Base-by-base conservation (phyloP, 2,113 vertebrate species). In the Salvelinus alpinus region DNA sequence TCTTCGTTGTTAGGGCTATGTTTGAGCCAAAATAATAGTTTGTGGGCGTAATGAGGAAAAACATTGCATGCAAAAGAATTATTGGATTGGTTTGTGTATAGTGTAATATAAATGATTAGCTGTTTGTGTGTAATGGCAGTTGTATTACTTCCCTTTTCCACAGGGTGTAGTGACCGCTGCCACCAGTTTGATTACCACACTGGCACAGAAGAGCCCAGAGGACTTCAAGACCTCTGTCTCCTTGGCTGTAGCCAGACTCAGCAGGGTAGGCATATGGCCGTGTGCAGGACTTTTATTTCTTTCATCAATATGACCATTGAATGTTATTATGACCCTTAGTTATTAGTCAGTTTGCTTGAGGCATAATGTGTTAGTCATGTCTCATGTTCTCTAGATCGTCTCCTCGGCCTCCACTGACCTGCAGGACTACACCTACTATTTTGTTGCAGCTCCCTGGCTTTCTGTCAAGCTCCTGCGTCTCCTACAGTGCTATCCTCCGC, bases 221-320 rank as follows among this genome's bases (percentile, higher is more conserved):
- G 96, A 97, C 91, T 97, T 97, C 76, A 97, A 97, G 92, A 96
- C 95, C 0, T 97, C 96, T 0, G 94, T 97, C 81, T 97, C 96
- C 0, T 82, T 97, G 80, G 96, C 96, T 0, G 96, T 97, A 73
- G 97, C 96, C 0, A 90, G 96, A 74, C 94, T 97, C 64, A 97
- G 96, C 91, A 91, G 96, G 91, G 96, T 44, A 11, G 2, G 9
- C 38, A 44, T 44, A 11, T 44, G 9, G 38, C 38, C 0, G 9
- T 44, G 38, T 44, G 38, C 38, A 44, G 2, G 38, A 9, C 38
- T 4, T 31, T 11, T 48, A 24, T 72, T 64, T 4, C 9, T 44
- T 44, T 44, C 38, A 44, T 38, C 7, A 38, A 44, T 11, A 11
- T 57, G 18, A 57, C 54, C 20, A 20, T 20, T 57, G 16, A 57